Conservation (phyloP, 2,888 invertebrate species). For the Meta bourneti region DNA sequence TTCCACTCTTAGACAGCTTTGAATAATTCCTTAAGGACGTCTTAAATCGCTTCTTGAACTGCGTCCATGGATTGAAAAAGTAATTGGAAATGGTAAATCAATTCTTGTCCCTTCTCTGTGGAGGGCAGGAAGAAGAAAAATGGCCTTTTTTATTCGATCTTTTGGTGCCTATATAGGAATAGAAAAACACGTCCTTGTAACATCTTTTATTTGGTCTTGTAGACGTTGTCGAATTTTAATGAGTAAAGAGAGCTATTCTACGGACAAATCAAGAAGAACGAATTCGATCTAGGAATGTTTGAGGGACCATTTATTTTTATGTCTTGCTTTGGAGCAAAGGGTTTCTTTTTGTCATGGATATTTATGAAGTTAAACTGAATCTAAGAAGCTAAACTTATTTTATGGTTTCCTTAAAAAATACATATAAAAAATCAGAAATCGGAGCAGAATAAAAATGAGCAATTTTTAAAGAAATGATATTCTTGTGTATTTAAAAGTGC, state of each 20-base stretch:
- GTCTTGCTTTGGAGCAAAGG: no score
- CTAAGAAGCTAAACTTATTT: no score
- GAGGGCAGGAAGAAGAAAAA: not conserved
- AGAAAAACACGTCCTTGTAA: not conserved
- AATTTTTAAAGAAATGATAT: no score
- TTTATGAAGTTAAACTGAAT: no score
- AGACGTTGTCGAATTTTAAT: constrained; percentile 41
- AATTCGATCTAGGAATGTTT: constrained; percentile 1
- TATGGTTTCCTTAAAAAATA: no score
- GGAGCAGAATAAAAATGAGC: no score
- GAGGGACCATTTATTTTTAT: not conserved
- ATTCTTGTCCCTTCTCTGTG: not conserved
- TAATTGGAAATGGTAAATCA: constrained; percentile 34
- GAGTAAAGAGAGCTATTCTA: not conserved
- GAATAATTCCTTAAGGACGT: constrained; percentile 12
- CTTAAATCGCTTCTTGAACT: not conserved
- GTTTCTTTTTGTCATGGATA: no score
- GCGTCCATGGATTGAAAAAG: not conserved
- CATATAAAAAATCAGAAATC: no score
- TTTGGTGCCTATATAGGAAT: not conserved
- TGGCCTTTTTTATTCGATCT: constrained; percentile 5
- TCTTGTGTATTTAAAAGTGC: no score
- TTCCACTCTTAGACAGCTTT: not conserved
- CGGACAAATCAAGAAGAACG: not conserved
- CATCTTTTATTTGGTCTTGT: constrained; percentile 6